Evolutionary conservation across 2,888 invertebrate species (phyloP).

Genomic region (Tetanocera ferruginea): DNA sequence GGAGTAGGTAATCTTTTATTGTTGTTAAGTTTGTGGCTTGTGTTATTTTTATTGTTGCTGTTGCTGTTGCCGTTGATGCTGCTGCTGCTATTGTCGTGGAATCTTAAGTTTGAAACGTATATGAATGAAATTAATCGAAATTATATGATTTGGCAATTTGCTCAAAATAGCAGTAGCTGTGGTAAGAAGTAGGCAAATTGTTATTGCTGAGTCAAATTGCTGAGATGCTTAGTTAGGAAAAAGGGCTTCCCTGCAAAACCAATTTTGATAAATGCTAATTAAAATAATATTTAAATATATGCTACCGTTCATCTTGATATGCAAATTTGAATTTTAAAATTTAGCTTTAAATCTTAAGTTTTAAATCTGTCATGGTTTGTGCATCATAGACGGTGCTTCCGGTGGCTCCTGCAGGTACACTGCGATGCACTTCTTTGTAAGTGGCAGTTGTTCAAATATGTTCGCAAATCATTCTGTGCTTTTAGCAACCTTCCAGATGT

Average conservation of each 20-base stretch:
- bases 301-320: no score
- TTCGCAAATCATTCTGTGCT: no score
- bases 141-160: slow-evolving; percentile 32
- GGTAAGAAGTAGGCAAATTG: neutral
- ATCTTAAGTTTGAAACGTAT: neutral
- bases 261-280: neutral
- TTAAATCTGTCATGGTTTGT: no score
- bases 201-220: slow-evolving; percentile 6
- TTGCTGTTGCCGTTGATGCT: slow-evolving; percentile 40
- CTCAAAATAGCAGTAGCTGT: neutral
- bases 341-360: no score
- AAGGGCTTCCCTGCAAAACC: neutral
- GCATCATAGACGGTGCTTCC: no score
- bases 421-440: no score
- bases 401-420: no score
- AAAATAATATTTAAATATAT: no score
- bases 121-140: slow-evolving; percentile 32
- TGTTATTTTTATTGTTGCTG: slow-evolving; percentile 31
- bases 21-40: slow-evolving; percentile 23
- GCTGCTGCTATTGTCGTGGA: slow-evolving; percentile 44
- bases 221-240: neutral
- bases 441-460: no score
- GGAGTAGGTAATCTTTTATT: slow-evolving; percentile 39
- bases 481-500: no score
- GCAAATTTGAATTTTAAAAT: no score